These are phyloP conservation scores for Nephrotoma guestfalica DNA, from an alignment of 2,888 invertebrate species.

Conservation along the genomic window DNA sequence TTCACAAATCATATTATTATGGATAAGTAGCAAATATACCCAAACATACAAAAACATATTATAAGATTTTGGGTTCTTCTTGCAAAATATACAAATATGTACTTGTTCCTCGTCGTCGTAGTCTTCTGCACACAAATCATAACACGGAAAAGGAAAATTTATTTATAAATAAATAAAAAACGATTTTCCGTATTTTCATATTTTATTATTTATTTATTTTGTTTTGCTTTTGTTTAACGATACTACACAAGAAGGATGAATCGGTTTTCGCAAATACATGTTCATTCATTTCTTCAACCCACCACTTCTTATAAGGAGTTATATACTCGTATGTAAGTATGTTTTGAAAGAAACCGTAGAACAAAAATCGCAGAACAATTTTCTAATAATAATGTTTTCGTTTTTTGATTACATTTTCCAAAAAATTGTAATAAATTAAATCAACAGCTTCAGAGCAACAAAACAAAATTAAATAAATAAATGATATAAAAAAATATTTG, in stretches of 20 bases:
- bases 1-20: neutral
- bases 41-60: neutral
- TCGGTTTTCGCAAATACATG: neutral
- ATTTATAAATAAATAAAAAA: neutral
- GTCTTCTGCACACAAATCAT: neutral
- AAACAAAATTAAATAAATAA: neutral
- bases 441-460: neutral
- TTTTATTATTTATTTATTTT: neutral
- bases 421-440: neutral
- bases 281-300: neutral
- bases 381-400: neutral
- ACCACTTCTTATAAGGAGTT: neutral
- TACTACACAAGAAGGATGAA: neutral
- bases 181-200: neutral
- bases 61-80: neutral
- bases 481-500: neutral
- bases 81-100: neutral
- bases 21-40: neutral
- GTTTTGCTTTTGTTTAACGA: neutral
- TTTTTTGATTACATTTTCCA: neutral
- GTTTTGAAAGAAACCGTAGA: neutral
- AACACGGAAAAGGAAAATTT: neutral
- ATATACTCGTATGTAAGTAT: neutral
- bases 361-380: neutral
- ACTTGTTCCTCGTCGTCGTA: neutral